Base-by-base conservation (phyloP, 2,113 vertebrate genomes). In the Sakesphorus luctuosus region DNA sequence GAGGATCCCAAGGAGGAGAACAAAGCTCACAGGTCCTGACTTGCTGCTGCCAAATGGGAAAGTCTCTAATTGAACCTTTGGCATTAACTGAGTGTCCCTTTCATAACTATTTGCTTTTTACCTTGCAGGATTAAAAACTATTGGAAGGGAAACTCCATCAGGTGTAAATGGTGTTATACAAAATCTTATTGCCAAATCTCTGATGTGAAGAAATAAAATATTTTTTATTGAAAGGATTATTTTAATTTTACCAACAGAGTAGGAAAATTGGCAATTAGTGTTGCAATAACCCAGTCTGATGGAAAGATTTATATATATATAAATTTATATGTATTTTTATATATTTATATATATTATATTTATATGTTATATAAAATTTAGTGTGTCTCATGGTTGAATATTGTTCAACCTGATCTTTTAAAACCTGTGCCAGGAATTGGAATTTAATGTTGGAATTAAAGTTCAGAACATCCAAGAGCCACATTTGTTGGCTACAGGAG, bases 141-240 rank as follows among this genome's bases (percentile, higher is more conserved):
- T 5, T 74, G 77, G 67, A 63, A 87, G 59, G 72, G 65, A 90
- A 91, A 81, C 38, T 28, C 53, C 66, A 40, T 88, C 61, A 69
- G 50, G 66, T 87, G 49, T 59, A 91, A 88, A 69, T 58, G 68
- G 38, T 81, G 71, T 75, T 84, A 35, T 38, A 56, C 71, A 65
- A 91, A 89, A 46, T 62, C 67, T 93, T 81, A 63, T 53, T 96
- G 77, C 97, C 92, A 92, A 46, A 85, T 71, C 92, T 81, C 63
- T 93, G 35, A 69, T 84, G 93, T 97, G 75, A 74, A 76, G 91
- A 94, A 94, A 66, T 23, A 46, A 89, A 94, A 26, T 67, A 77
- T 87, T 90, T 91, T 90, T 91, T 87, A 15, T 74, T 56, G 81
- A 74, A 65, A n/a, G n/a, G n/a, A n/a, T n/a, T 78, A 90, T 61